Conservation (phyloP, 2,888 invertebrate species). For the Campoplex nolae region DNA sequence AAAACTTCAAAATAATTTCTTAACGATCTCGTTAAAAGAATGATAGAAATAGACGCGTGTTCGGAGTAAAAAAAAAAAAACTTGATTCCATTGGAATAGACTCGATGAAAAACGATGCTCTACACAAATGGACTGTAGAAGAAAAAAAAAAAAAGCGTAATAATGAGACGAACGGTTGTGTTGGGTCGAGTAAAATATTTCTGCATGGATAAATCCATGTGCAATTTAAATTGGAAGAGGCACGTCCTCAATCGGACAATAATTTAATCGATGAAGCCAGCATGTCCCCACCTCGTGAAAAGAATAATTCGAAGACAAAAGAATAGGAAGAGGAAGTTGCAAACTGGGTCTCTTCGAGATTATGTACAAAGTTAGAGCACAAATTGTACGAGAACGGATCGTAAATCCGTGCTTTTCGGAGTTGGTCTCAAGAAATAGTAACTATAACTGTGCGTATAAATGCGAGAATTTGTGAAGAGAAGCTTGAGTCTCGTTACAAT, state of each 20-base stretch:
- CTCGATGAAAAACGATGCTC: not conserved
- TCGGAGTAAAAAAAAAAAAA: not conserved
- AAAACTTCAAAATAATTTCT: no score
- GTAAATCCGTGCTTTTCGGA: conserved; percentile 8
- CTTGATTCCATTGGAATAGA: not conserved
- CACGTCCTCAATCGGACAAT: conserved; percentile 1
- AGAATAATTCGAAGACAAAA: conserved; percentile 44
- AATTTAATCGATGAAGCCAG: conserved; percentile 16
- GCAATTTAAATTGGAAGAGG: conserved; percentile 20
- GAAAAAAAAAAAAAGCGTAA: not conserved
- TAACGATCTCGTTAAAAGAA: no score
- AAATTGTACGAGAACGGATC: conserved; percentile 13
- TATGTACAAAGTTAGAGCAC: not conserved
- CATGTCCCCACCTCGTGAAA: not conserved
- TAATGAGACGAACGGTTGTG: not conserved
- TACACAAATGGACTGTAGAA: not conserved
- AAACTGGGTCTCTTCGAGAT: conserved; percentile 26
- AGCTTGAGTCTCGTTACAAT: conserved; percentile 7
- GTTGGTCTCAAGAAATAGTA: not conserved
- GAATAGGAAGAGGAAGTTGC: conserved; percentile 57
- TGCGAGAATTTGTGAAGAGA: not conserved
- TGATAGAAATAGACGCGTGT: no score
- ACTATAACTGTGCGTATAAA: not conserved
- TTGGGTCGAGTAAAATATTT: not conserved
- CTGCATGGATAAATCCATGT: not conserved